Conservation (phyloP, 2,888 invertebrate species). For the Exephanes ischioxanthus region DNA sequence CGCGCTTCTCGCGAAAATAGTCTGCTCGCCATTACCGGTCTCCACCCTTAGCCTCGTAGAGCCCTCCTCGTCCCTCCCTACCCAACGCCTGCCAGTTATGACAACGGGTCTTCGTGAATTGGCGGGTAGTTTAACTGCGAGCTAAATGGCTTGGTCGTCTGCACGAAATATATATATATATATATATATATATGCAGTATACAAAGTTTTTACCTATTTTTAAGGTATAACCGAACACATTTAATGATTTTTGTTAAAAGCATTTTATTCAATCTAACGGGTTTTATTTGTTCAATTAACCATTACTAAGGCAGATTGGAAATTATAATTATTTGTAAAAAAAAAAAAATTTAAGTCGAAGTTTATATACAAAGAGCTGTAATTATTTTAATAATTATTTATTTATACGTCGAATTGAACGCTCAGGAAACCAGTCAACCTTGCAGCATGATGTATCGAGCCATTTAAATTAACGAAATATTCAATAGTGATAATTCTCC, state of each 20-base stretch:
- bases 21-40: slow-evolving; percentile 35
- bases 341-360: no score
- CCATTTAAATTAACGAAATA: no score
- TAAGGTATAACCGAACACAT: background rate
- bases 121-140: background rate
- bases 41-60: background rate
- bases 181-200: background rate
- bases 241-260: background rate
- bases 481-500: no score
- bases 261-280: no score
- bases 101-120: slow-evolving; percentile 16
- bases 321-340: no score
- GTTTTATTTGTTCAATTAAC: no score
- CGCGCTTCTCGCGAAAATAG: slow-evolving; percentile 39
- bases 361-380: no score
- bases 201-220: background rate
- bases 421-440: no score
- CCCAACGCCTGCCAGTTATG: background rate
- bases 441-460: no score
- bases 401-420: no score
- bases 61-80: background rate
- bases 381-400: no score
- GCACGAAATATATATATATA: background rate
- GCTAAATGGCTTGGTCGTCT: background rate
- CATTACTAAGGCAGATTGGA: no score